Percentiles rank a stretch among this genome's conserved stretches.
phyloP scores from a whole-genome alignment of 2,888 invertebrate genomes.

The Phasia obesa region DNA sequence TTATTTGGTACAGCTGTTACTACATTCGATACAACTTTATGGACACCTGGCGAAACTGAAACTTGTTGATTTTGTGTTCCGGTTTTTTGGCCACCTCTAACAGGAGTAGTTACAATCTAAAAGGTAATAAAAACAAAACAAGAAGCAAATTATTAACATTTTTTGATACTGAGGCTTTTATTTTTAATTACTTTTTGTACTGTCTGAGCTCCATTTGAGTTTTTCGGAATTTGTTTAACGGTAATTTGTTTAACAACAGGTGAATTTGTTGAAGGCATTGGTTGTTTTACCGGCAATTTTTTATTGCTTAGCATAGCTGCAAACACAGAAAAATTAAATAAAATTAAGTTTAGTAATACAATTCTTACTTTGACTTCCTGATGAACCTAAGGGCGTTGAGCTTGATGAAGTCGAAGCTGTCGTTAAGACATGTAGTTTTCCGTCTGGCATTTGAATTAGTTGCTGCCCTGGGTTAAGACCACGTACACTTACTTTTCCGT shows the following conservation, averaged over 20 bases:
- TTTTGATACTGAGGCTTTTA: constrained; percentile 11
- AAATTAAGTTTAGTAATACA: neutral
- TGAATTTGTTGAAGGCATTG: constrained; percentile 58
- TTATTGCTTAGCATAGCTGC: constrained; percentile 58
- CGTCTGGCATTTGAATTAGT: constrained; percentile 95
- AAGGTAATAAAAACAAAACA: constrained; percentile 7
- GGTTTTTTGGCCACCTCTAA: constrained; percentile 59
- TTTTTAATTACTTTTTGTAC: constrained; percentile 75
- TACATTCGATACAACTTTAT: constrained; percentile 71
- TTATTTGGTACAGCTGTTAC: constrained; percentile 72
- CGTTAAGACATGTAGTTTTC: constrained; percentile 91
- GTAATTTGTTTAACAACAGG: constrained; percentile 78
- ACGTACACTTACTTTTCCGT: constrained; percentile 95
- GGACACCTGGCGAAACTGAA: constrained; percentile 69
- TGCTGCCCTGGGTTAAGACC: constrained; percentile 96
- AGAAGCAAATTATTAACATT: neutral
- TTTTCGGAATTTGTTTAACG: constrained; percentile 78
- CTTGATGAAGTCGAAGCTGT: constrained; percentile 79
- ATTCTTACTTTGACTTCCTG: constrained; percentile 72
- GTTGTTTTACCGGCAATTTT: constrained; percentile 72
- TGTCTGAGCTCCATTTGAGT: constrained; percentile 68
- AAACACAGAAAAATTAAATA: neutral
- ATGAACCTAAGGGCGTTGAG: constrained; percentile 55
- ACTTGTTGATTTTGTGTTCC: constrained; percentile 75
- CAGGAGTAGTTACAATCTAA: constrained; percentile 68